Base-by-base conservation (phyloP, 2,888 invertebrate genomes). In the Pogonocherus hispidulus region DNA sequence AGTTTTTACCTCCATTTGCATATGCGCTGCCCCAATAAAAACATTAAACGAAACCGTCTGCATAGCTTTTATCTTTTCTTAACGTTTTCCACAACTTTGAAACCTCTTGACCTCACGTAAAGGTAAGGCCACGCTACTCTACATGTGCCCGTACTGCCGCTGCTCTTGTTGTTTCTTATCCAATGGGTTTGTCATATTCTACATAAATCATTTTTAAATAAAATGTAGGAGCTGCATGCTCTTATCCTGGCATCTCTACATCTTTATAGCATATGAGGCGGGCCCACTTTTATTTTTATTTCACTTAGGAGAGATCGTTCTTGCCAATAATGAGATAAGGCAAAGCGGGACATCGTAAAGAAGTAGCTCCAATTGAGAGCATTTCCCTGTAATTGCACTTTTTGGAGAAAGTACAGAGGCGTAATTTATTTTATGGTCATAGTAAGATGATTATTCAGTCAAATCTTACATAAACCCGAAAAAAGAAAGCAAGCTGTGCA, bases 101-200 rank as follows among this genome's bases (percentile, higher is more conserved):
- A 65, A 69, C 74, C 72, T 68, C 69, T 72, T 70, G 74, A 74
- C 74, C 74, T 72, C 74, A 74, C 72, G 74, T 74, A 71, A 62
- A 37, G 49, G 22, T 51, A 18, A 35, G 22, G 22, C 62, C 37
- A 51, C 37, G 22, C 62, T 27, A 51, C 37, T 62, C 19, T 49
- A 62, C 37, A 51, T 37, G 37, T 14, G 49, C 37, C 49, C 22
- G 37, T 51, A 27, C 37, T 51, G 18, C 60, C 32, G 35, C 35
- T 14, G 35, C 5, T 16, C 37, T 59, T 59, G 41, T 56, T 27
- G 60, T 35, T 64, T 23, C 71, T 73, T 72, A 72, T 69, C 72
- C 67, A 72, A 70, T 67, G 66, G 55, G 66, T 62, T 66, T 67
- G 70, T 73, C 72, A 72, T 73, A 69, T 69, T 66, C 70, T 46